Base-by-base conservation (phyloP, 64 coral and sea anemone species). In the Catalaphyllia jardinei region DNA sequence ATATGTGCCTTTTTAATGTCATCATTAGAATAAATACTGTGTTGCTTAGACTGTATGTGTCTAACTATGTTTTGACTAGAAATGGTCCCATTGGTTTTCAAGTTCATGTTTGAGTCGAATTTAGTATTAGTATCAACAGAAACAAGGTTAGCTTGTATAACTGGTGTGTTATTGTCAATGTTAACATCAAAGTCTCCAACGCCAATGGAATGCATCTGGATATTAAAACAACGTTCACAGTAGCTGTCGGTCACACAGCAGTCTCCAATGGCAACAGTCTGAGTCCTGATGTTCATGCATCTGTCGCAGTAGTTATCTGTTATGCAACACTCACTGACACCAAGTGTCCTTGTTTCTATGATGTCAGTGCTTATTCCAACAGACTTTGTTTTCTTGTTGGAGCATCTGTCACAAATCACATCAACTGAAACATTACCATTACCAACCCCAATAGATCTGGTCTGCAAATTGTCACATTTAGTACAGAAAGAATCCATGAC, bases 221-320 rank as follows among this genome's bases (percentile, higher is more conserved):
- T 67, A 91, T 96, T 88, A 62, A 96, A 96, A 27, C 94, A 96
- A 12, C 94, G 94, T 54, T 96, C 94, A 46, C 89, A 94, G 89
- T 87, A 92, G 49, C 78, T 98, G 71, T 98, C 96, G 0, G 93
- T 89, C 20, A 98, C 57, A 50, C 96, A 95, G 49, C 96, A 94
- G n/a, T 98, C 93, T 18, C 96, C 96, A 78, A 95, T 74, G 62
- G 90, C 96, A 78, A 98, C 77, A 64, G 90, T 90, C 19, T 89
- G 78, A 27, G 88, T 98, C 18, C 93, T 63, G 17, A 98, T 77
- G 27, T 93, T 89, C 78, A 99, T 88, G 79, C 97, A 99, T 18
- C 94, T 74, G 60, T 95, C 93, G 39, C 97, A 99, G 35, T 79
- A 95, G 60, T 80, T 99, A 86, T 99, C 97, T 14, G 93, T 95